Conservation (phyloP, 2,113 vertebrate genomes). For the Poeciliopsis turrubarensis region DNA sequence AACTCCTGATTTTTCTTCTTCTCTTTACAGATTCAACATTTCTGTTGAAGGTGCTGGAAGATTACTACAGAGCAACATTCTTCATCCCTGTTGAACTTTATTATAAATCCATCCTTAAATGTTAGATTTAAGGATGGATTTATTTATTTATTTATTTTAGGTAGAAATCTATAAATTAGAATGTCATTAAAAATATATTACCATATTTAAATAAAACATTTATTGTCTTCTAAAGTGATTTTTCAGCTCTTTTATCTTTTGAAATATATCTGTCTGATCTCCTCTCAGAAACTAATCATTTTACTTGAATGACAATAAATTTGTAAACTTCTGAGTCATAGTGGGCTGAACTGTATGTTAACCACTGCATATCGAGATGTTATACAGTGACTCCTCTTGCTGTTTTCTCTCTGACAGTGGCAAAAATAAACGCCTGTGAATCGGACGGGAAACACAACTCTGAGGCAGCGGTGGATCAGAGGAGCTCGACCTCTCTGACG, state of each 20-base stretch:
- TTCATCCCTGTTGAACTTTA: not conserved
- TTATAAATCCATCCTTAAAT: not conserved
- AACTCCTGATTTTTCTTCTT: not conserved
- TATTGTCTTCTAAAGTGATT: not conserved
- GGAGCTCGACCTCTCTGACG: conserved; percentile 64
- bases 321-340: not conserved
- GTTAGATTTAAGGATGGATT: too few species aligned
- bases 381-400: not conserved
- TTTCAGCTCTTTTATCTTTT: not conserved
- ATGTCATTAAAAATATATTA: not conserved
- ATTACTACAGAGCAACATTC: not conserved
- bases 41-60: not conserved
- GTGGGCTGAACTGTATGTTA: not conserved
- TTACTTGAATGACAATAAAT: not conserved
- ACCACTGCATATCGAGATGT: too few species aligned
- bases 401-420: conserved; percentile 55
- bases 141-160: too few species aligned
- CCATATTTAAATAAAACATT: not conserved
- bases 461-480: conserved; percentile 36
- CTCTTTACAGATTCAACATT: too few species aligned
- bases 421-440: conserved; percentile 63
- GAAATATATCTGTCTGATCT: not conserved
- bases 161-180: not conserved
- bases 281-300: not conserved
- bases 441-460: conserved; percentile 51